Base-by-base conservation (phyloP, 2,888 invertebrate species). In the Crematogaster levior region DNA sequence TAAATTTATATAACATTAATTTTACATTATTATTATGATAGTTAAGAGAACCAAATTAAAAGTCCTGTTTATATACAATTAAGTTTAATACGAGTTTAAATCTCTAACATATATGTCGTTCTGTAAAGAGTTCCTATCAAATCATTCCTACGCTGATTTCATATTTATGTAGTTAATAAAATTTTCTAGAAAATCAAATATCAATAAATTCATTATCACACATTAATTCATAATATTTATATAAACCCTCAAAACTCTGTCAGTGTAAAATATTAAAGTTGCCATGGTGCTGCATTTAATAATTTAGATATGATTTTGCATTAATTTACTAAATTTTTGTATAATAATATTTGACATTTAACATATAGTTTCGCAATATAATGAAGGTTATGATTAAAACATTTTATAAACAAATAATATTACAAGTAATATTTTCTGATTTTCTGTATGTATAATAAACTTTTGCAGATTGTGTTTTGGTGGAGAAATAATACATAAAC, bases 151-250 rank as follows among this genome's bases (percentile, higher is more conserved):
- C 3, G 1, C n/a, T 5, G 15, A 56, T 34, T 34, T 12, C 1
- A 37, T 37, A 37, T 60, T 60, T 21, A 61, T 5, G 4, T 18
- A 37, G 0, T 61, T 60, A 21, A 21, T 60, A 6, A 6, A 60
- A 61, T 21, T 61, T 5, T 37, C n/a, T 21, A 61, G 9, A 30
- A 30, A 58, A 58, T 58, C 21, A 61, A 61, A 37, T 12, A 37
- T 60, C 9, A 34, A n/a, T 60, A 56, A 56, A 56, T 60, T 60
- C 10, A 34, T 60, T 60, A 60, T 30, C 18, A 56, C 24, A 34
- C 4, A 18, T 58, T 34, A 34, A 58, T 34, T 58, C 30, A 34
- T 58, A 18, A 53, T 10, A 51, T 10, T 51, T 21, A 51, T 51
- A 34, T n/a, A 3, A 61, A 58, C 12, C 21, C 18, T 60, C 9